Conservation (phyloP, 2,888 invertebrate genomes). For the Dascillus cervinus region DNA sequence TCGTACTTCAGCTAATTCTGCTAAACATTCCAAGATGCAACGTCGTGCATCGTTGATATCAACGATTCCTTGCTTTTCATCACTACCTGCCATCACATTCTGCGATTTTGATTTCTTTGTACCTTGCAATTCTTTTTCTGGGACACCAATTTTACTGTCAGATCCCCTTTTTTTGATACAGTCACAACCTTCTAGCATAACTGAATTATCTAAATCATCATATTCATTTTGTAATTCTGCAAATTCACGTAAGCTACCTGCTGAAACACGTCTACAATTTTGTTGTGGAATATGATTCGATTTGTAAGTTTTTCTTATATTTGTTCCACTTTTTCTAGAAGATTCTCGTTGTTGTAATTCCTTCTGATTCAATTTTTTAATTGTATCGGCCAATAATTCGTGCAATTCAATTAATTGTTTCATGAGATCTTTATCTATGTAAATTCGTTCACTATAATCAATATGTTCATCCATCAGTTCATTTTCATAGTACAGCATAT, state of each 20-base stretch:
- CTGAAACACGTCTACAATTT: neutral
- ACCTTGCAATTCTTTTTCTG: neutral
- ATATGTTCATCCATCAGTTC: neutral
- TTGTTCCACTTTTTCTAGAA: too few relatives aligned
- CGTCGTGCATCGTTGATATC: constrained; percentile 6
- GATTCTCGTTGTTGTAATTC: constrained; percentile 6
- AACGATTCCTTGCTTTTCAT: constrained; percentile 4
- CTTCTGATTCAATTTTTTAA: constrained; percentile 11
- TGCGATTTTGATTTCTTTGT: neutral
- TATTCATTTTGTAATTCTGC: constrained; percentile 7
- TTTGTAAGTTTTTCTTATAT: neutral
- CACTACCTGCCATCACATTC: neutral
- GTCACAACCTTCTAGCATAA: constrained; percentile 5
- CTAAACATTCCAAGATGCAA: constrained; percentile 8
- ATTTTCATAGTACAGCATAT: neutral
- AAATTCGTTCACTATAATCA: constrained; percentile 10
- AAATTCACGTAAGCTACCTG: constrained; percentile 1
- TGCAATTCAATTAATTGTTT: constrained; percentile 19
- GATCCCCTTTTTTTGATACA: neutral
- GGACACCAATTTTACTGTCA: neutral
- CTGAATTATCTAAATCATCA: constrained; percentile 3
- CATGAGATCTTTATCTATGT: constrained; percentile 18
- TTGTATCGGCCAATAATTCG: constrained; percentile 17
- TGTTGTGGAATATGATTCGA: constrained; percentile 1
- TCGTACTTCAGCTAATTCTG: constrained; percentile 7